These are phyloP conservation scores for Catotricha subobsoleta DNA, from an alignment of 2,888 invertebrate species.

Conservation along the genomic window DNA sequence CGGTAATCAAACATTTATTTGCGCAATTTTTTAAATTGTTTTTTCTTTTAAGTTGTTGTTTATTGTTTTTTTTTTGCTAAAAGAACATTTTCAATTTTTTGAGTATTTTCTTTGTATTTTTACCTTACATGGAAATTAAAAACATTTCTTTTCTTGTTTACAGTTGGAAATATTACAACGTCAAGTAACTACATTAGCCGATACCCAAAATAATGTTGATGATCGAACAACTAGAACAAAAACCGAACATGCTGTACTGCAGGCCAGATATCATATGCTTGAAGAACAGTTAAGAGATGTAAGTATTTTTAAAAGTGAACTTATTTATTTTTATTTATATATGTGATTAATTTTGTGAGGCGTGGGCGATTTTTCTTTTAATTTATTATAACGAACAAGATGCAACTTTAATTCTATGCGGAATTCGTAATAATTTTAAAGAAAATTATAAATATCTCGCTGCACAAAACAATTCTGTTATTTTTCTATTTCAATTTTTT, in stretches of 20 bases:
- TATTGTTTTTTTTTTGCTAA: slow-evolving; percentile 9
- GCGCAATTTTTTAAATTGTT: slow-evolving; percentile 15
- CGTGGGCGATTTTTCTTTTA: too few relatives aligned
- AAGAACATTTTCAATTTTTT: slow-evolving; percentile 12
- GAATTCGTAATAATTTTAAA: too few relatives aligned
- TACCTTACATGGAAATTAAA: too few relatives aligned
- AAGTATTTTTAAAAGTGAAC: slow-evolving; percentile 14
- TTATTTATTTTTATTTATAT: not conserved
- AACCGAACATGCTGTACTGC: slow-evolving; percentile 81
- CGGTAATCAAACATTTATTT: not conserved
- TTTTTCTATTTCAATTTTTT: too few relatives aligned
- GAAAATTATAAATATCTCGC: too few relatives aligned
- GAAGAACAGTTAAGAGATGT: slow-evolving; percentile 63
- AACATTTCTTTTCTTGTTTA: too few relatives aligned
- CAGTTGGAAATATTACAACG: slow-evolving; percentile 86
- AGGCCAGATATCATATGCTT: slow-evolving; percentile 77
- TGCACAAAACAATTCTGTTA: too few relatives aligned
- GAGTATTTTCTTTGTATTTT: too few relatives aligned
- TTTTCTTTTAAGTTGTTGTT: not conserved
- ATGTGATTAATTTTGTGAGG: too few relatives aligned
- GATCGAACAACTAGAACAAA: slow-evolving; percentile 78
- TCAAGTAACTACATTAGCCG: slow-evolving; percentile 75
- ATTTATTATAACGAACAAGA: too few relatives aligned
- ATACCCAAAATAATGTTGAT: slow-evolving; percentile 72
- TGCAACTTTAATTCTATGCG: too few relatives aligned